A percentile compares a stretch with the other conserved stretches of the same genome.
Conservation (phyloP, 35 echinoderm and acorn worm genomes). For the Ptychodera flava region DNA sequence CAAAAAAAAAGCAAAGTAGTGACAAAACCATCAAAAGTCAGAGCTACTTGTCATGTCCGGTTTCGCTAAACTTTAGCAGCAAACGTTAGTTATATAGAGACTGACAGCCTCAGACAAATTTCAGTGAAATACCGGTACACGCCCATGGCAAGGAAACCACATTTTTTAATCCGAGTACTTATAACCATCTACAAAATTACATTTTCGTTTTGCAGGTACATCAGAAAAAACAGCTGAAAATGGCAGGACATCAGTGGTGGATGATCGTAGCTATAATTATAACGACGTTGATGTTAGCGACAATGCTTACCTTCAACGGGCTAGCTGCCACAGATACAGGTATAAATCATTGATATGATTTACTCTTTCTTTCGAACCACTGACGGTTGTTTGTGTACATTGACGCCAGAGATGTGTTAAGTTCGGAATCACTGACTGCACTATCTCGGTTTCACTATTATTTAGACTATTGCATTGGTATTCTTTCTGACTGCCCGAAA, state of each 20-base stretch:
- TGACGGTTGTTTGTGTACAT: neutral
- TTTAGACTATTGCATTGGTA: too few species aligned
- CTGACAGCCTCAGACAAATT: neutral
- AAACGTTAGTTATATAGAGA: too few species aligned
- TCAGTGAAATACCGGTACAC: neutral
- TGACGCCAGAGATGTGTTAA: too few species aligned
- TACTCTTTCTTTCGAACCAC: neutral
- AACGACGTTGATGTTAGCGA: neutral
- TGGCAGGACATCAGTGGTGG: neutral
- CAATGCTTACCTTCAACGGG: neutral
- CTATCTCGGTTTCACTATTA: too few species aligned
- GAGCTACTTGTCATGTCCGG: too few species aligned
- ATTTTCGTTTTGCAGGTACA: neutral
- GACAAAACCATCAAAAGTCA: too few species aligned
- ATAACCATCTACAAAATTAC: neutral
- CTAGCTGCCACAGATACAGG: neutral
- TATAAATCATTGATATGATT: neutral
- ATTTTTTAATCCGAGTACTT: neutral
- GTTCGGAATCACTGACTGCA: too few species aligned
- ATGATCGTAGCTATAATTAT: neutral
- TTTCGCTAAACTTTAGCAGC: too few species aligned
- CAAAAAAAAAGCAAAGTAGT: too few species aligned
- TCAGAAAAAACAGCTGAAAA: neutral
- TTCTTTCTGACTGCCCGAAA: neutral
- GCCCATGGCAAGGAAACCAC: too few species aligned